Evolutionary conservation across 2,113 vertebrate species (phyloP), one percentile per base, ranked within the genome.

Genomic region (Rhineura floridana): DNA sequence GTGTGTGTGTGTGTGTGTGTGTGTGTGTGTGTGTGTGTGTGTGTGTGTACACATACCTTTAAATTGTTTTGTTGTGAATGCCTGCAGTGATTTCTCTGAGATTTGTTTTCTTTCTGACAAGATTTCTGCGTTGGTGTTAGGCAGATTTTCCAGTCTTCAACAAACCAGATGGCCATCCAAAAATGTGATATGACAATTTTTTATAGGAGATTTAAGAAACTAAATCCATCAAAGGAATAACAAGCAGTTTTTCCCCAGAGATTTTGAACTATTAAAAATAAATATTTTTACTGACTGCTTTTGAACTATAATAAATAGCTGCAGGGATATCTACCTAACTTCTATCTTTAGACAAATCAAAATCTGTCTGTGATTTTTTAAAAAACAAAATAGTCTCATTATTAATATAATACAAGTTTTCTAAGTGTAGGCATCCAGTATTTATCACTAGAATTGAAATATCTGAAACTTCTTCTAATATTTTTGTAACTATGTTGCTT

Each of bases 151-250:
- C 95, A 96, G 93, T 95, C 96, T 96, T 97, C 96, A 97, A 94
- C 96, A 97, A 97, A 96, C 95, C 97, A 97, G 97, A 97, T 97
- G 96, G 97, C 96, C 96, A 96, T 96, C 97, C 97, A 96, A 97
- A 97, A 97, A 97, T 97, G 97, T 95, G 90, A 97, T 95, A 95
- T 95, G 95, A 97, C 96, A 97, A 88, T 88, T 96, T 96, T 96
- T 96, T 97, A 97, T 96, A 97, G 95, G 95, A 96, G 97, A 94
- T 94, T 83, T 95, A 93, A 95, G 96, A 96, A 59, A 93, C 94
- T 96, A 94, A 96, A 96, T 90, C 93, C 93, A 95, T 94, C 90
- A 96, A 92, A 96, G 91, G 94, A 94, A 96, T 95, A 96, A 96
- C 92, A 94, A 96, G 94, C 92, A 96, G 88, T 77, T 94, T 92